Base-by-base conservation (phyloP, 2,888 invertebrate genomes). In the Drosophila anomalipes region DNA sequence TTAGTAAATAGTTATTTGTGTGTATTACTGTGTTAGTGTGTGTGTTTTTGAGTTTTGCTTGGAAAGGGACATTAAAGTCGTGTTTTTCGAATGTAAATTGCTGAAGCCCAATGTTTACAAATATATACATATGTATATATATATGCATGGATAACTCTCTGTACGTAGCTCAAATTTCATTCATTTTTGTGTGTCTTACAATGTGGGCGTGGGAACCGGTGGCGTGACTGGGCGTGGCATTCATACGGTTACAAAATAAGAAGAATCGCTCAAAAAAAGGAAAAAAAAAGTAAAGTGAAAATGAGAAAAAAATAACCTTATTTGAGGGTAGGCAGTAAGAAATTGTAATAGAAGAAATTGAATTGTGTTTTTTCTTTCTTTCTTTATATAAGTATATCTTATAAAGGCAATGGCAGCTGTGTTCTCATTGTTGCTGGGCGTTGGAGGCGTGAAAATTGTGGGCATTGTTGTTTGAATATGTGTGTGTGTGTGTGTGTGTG, bases 281-380 rank as follows among this genome's bases (percentile, higher is more conserved):
- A 65, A 71, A 52, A 65, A 71, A 52, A 22, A n/a, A 14, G n/a
- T 52, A 60, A 28, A 47, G 26, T 47, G 47, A 57, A 56, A 58
- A 51, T 63, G 33, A 60, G 35, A 41, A 56, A 67, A 64, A 66
- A 65, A 58, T 54, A 70, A 66, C 47, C 60, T 72, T 62, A 71
- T 76, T 49, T 49, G 77, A 51, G 56, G 57, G 70, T 71, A 77
- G 88, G 59, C 72, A 82, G 80, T 60, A 76, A 76, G 80, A 85
- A 78, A 80, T 80, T 89, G 90, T 85, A 75, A 81, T 86, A 88
- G 86, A 86, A 88, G 83, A 86, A 90, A 86, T 90, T 90, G 90
- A 86, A 88, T 86, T 83, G 86, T 90, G 75, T 83, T 60, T 75
- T 73, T 68, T 64, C 54, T 70, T 73, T 60, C 56, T 37, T 66